These are phyloP conservation scores for Syrmaticus mikado DNA, from an alignment of 2,113 vertebrate species.

Conservation along the genomic window DNA sequence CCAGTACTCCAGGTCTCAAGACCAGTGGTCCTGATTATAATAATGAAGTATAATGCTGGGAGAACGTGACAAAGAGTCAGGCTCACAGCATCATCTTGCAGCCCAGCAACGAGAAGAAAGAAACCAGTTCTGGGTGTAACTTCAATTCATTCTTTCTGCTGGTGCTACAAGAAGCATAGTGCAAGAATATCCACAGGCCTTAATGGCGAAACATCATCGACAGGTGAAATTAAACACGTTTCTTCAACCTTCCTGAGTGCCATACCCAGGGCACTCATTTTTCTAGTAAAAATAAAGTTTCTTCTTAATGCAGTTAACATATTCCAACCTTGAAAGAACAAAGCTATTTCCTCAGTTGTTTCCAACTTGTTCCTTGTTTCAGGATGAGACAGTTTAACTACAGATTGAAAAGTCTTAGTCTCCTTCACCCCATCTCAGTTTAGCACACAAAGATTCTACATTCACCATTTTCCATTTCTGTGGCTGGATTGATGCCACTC, in stretches of 20 bases:
- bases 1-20: not conserved
- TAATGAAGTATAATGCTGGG: not conserved
- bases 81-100: not conserved
- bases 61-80: rapidly evolving
- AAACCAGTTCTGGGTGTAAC: not conserved
- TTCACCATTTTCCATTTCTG: not conserved
- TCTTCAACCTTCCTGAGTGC: not conserved
- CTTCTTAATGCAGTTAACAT: not conserved
- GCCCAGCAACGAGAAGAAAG: not conserved
- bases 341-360: not conserved
- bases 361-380: not conserved
- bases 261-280: not conserved
- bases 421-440: not conserved
- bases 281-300: not conserved
- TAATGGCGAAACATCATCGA: not conserved
- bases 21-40: not conserved
- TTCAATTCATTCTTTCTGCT: not conserved
- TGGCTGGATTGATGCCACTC: not conserved
- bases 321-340: not conserved
- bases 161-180: not conserved
- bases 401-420: not conserved
- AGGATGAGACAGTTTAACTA: not conserved
- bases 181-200: not conserved
- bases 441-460: not conserved
- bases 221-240: not conserved